Conservation (phyloP, 2,888 invertebrate species). For the Limnephilus marmoratus region DNA sequence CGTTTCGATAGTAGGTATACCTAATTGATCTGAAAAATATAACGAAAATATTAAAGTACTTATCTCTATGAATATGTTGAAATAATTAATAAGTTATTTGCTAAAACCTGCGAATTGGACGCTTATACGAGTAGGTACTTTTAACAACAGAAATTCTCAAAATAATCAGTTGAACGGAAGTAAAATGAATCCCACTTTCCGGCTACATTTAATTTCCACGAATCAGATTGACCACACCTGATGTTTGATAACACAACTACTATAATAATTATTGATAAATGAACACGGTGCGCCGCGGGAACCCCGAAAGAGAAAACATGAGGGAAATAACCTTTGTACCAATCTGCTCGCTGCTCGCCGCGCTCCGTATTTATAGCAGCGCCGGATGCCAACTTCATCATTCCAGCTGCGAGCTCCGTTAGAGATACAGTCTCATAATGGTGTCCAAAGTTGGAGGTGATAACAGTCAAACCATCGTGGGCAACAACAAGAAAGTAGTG, state of each 20-base stretch:
- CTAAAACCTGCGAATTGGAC: neutral
- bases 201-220: neutral
- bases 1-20: neutral
- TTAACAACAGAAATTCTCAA: neutral
- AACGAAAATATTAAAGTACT: neutral
- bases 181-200: neutral
- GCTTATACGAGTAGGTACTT: neutral
- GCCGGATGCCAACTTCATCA: neutral
- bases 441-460: neutral
- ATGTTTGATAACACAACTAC: neutral
- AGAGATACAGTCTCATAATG: conserved; percentile 15
- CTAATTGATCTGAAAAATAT: no score
- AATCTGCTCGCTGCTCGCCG: neutral
- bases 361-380: conserved; percentile 24
- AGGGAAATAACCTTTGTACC: conserved; percentile 46
- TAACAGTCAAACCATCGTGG: neutral
- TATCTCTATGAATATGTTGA: neutral
- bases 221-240: conserved; percentile 17
- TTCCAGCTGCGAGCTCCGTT: conserved; percentile 9
- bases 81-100: neutral
- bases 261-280: neutral
- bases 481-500: conserved; percentile 36
- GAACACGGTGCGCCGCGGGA: conserved; percentile 16
- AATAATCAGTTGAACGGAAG: neutral
- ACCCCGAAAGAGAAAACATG: conserved; percentile 38